Conservation (phyloP, 2,797 vertebrate species). For the Brachyalestes nurse region DNA sequence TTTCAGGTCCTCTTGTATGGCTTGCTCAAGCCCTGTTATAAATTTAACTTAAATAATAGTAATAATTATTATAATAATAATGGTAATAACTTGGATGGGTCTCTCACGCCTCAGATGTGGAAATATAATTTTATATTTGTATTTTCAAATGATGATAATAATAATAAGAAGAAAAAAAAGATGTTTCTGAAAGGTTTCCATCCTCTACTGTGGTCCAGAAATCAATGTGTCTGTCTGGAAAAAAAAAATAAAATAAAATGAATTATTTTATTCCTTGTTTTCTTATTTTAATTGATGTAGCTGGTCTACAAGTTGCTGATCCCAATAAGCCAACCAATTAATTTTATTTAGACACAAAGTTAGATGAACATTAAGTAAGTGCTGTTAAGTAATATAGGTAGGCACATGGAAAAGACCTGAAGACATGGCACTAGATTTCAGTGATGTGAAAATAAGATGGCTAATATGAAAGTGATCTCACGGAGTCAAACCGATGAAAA, state of each 20-base stretch:
- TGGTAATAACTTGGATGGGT: slow-evolving; percentile 85
- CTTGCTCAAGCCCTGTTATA: slow-evolving; percentile 95
- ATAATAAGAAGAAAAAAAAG: slow-evolving; percentile 83
- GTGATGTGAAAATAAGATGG: no score
- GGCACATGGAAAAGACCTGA: no score
- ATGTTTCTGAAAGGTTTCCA: slow-evolving; percentile 99
- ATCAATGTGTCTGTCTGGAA: slow-evolving; percentile 92
- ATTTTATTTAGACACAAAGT: background rate
- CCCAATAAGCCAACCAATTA: background rate
- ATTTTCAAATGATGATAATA: slow-evolving; percentile 92
- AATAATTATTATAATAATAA: slow-evolving; percentile 74
- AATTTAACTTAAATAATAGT: slow-evolving; percentile 95
- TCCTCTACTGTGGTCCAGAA: slow-evolving; percentile 96
- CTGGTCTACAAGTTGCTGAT: background rate
- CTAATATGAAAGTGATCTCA: no score
- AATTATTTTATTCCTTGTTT: slow-evolving; percentile 88
- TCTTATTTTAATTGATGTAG: slow-evolving; percentile 59
- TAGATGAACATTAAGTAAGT: no score
- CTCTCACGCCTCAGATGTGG: slow-evolving; percentile 99
- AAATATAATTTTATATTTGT: slow-evolving; percentile 99
- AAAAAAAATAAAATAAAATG: slow-evolving; percentile 79
- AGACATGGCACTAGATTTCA: no score
- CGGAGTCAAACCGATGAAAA: no score
- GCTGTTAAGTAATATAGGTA: no score
- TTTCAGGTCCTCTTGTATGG: slow-evolving; percentile 96